Percentiles rank a stretch among this genome's conserved stretches.
Evolutionary conservation across 2,113 vertebrate genomes (phyloP).

Genomic region (human): GRCh38 chr4:130345001-130345500

Average conservation of each 20-base stretch:
- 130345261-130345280: background rate
- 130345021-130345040: background rate
- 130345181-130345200: background rate
- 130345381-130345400: background rate
- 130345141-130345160: background rate
- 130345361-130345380: background rate
- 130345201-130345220: background rate
- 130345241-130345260: background rate
- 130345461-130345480: background rate
- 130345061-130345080: background rate
- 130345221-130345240: background rate
- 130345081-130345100: too few species aligned
- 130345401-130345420: background rate
- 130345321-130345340: background rate
- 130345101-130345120: background rate
- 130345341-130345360: background rate
- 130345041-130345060: background rate
- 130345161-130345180: background rate
- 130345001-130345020: background rate
- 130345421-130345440: background rate
- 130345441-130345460: fast-evolving
- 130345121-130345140: background rate
- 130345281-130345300: background rate
- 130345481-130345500: background rate
- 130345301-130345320: background rate